Percentiles rank a stretch among this genome's conserved stretches.
Conservation (phyloP, 92 coral and sea anemone species). For the Phenganax stokvisi region DNA sequence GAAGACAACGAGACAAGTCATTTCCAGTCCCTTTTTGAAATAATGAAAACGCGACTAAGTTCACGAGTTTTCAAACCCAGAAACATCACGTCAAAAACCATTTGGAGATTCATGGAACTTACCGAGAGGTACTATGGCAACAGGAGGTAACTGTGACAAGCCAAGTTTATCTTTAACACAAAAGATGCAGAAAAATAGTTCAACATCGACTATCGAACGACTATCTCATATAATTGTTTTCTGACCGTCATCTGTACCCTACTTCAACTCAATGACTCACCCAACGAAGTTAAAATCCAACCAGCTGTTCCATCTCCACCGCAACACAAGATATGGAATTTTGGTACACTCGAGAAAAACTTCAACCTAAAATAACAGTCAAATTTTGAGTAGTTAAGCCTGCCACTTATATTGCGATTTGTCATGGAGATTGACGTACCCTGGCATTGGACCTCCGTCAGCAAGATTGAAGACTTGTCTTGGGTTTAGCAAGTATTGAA, state of each 20-base stretch:
- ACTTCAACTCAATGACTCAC: constrained; percentile 43
- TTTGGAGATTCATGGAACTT: constrained; percentile 3
- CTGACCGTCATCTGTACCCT: background rate
- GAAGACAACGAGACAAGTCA: constrained; percentile 80
- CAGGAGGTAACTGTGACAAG: constrained; percentile 83
- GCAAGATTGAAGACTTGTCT: constrained; percentile 95
- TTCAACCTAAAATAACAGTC: constrained; percentile 56
- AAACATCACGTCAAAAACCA: background rate
- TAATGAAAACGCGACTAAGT: constrained; percentile 11
- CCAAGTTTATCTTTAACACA: constrained; percentile 68
- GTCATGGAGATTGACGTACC: constrained; percentile 45
- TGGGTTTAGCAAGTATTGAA: constrained; percentile 88
- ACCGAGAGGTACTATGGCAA: constrained; percentile 90
- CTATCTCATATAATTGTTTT: too few species aligned
- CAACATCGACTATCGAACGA: background rate
- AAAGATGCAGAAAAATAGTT: background rate
- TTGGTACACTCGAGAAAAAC: constrained; percentile 73
- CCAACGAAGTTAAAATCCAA: constrained; percentile 88
- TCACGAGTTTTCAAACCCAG: background rate
- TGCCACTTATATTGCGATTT: background rate
- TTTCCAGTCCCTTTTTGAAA: constrained; percentile 79
- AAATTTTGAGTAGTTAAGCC: background rate
- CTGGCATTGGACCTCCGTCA: constrained; percentile 92
- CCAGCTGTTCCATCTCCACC: constrained; percentile 99
- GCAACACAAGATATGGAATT: constrained; percentile 88